Evolutionary conservation across 2,113 vertebrate genomes (phyloP).

Genomic region (Parotia lawesii): DNA sequence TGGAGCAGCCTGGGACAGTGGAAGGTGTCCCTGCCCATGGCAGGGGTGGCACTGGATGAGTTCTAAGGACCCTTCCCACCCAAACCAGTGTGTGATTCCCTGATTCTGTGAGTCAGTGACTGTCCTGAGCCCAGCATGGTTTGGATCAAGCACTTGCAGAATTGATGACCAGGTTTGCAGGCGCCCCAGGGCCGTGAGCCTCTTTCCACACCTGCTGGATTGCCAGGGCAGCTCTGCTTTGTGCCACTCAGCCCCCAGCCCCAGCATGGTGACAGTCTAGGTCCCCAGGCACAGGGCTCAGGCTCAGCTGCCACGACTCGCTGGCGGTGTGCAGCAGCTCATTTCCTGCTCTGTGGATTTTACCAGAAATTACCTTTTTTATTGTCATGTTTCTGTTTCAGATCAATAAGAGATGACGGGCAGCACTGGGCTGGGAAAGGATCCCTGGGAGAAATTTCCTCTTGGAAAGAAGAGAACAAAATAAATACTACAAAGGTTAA

Average conservation of each 20-base stretch:
- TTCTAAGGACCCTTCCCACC: not conserved
- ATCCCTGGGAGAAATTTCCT: not conserved
- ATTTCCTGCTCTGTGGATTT: not conserved
- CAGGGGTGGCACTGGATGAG: not conserved
- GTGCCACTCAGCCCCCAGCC: not conserved
- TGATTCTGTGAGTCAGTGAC: not conserved
- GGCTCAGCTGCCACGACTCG: fast-evolving
- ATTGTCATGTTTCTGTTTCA: not conserved
- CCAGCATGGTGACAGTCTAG: fast-evolving
- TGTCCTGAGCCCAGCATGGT: not conserved
- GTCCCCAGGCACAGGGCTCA: not conserved
- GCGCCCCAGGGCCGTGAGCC: not conserved
- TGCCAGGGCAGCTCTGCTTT: not conserved
- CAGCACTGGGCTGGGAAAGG: not conserved
- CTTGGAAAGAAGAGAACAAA: not conserved
- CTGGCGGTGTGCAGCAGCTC: not conserved
- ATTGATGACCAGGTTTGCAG: fast-evolving
- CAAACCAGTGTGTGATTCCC: not conserved
- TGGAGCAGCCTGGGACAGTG: not conserved
- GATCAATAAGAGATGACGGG: not conserved
- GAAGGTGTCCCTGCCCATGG: not conserved
- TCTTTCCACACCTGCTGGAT: not conserved
- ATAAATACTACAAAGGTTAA: not conserved
- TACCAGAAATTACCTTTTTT: not conserved
- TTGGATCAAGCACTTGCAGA: not conserved